phyloP scores from a whole-genome alignment of 1,140 invertebrate genomes.

The Drosophila cardini region DNA sequence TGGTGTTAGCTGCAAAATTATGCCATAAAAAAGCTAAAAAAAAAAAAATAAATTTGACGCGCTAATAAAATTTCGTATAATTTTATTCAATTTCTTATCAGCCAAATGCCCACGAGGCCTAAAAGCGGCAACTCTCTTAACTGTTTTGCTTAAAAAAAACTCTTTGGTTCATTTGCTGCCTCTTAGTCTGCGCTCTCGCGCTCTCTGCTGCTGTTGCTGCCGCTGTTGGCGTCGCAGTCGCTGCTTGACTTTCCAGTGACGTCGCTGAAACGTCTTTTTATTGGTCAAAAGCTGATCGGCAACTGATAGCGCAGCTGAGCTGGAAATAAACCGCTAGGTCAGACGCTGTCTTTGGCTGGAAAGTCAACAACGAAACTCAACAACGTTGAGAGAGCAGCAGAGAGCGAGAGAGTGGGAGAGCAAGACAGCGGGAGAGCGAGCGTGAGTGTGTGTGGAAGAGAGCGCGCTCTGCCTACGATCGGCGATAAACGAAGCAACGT shows the following conservation, averaged over 20 bases:
- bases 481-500: slow-evolving; percentile 73
- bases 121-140: slow-evolving; percentile 52
- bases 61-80: slow-evolving; percentile 76
- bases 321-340: slow-evolving; percentile 80
- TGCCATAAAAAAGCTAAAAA: slow-evolving; percentile 57
- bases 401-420: slow-evolving; percentile 4
- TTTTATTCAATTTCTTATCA: slow-evolving; percentile 82
- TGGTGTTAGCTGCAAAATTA: slow-evolving; percentile 49
- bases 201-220: slow-evolving; percentile 4
- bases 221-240: slow-evolving; percentile 7
- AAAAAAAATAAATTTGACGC: slow-evolving; percentile 36
- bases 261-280: slow-evolving; percentile 71
- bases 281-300: slow-evolving; percentile 81
- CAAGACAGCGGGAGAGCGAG: not conserved
- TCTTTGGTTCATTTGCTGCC: slow-evolving; percentile 36
- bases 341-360: slow-evolving; percentile 56
- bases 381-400: slow-evolving; percentile 26
- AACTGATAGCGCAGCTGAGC: slow-evolving; percentile 76
- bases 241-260: slow-evolving; percentile 62
- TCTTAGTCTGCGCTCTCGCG: not conserved
- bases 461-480: slow-evolving; percentile 18
- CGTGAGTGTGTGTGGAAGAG: not conserved
- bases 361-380: slow-evolving; percentile 55
- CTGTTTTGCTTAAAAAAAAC: slow-evolving; percentile 19
- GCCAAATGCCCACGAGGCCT: slow-evolving; percentile 53